Conservation (phyloP, 2,888 invertebrate species). For the Alentia gelatinosa region DNA sequence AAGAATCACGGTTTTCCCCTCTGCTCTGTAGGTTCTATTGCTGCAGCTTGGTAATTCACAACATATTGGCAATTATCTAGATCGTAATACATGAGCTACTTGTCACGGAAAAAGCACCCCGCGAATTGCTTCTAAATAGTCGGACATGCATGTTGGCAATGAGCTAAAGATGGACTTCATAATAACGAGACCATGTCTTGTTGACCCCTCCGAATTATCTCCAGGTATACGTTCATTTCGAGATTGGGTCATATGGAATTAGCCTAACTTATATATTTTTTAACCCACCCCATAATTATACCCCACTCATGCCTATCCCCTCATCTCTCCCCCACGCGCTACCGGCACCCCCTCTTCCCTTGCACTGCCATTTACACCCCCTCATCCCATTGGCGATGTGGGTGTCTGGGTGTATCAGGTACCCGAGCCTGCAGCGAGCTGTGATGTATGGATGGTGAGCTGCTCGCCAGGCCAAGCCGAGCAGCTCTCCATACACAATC, state of each 20-base stretch:
- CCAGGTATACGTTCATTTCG: too few species aligned
- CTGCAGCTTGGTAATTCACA: neutral
- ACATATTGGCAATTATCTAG: slow-evolving; percentile 1
- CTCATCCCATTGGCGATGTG: neutral
- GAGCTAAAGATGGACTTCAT: neutral
- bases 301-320: neutral
- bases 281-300: too few species aligned
- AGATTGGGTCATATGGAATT: too few species aligned
- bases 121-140: neutral
- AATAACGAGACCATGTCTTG: neutral
- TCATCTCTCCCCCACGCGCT: neutral
- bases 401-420: slow-evolving; percentile 1
- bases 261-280: too few species aligned
- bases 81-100: neutral
- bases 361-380: neutral
- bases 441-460: neutral
- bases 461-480: neutral
- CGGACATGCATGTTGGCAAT: neutral
- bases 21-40: too few species aligned
- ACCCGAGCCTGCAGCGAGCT: neutral
- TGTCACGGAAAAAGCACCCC: neutral
- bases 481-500: neutral
- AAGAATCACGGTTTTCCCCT: too few species aligned
- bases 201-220: neutral
- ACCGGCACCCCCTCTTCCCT: neutral